Evolutionary conservation across 2,797 vertebrate genomes (phyloP).

Genomic region (Sitta carolinensis): DNA sequence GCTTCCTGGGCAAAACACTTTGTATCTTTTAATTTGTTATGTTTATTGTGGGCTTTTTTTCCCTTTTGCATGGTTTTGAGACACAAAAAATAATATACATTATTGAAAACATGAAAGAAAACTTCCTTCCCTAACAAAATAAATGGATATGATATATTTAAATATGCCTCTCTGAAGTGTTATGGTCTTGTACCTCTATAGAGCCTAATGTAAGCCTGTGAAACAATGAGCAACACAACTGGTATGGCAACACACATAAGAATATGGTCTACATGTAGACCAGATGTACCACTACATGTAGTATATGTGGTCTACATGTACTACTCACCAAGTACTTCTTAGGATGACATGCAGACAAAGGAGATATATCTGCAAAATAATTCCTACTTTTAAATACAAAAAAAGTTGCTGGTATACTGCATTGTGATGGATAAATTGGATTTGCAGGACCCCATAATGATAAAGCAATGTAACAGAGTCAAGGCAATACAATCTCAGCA

Average conservation of each 20-base stretch:
- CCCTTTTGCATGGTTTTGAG: neutral
- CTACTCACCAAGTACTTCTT: neutral
- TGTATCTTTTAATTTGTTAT: neutral
- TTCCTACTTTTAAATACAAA: neutral
- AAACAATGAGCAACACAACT: neutral
- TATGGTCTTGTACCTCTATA: slow-evolving; percentile 21
- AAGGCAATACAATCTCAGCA: neutral
- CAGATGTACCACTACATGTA: too few species aligned
- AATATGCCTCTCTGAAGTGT: slow-evolving; percentile 35
- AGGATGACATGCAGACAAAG: neutral
- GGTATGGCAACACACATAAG: neutral
- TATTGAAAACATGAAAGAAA: slow-evolving; percentile 36
- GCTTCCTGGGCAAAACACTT: neutral
- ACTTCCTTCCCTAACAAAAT: slow-evolving; percentile 1
- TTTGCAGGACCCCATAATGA: slow-evolving; percentile 5
- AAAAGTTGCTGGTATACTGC: neutral
- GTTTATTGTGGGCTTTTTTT: neutral
- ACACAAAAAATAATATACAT: neutral
- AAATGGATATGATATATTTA: neutral
- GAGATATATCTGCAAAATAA: neutral
- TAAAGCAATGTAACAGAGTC: neutral
- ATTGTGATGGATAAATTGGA: neutral
- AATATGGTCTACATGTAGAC: neutral
- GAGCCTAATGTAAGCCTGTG: neutral
- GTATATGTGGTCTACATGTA: too few species aligned